phyloP scores from a whole-genome alignment of 1,140 invertebrate genomes.

The Nephila pilipes region DNA sequence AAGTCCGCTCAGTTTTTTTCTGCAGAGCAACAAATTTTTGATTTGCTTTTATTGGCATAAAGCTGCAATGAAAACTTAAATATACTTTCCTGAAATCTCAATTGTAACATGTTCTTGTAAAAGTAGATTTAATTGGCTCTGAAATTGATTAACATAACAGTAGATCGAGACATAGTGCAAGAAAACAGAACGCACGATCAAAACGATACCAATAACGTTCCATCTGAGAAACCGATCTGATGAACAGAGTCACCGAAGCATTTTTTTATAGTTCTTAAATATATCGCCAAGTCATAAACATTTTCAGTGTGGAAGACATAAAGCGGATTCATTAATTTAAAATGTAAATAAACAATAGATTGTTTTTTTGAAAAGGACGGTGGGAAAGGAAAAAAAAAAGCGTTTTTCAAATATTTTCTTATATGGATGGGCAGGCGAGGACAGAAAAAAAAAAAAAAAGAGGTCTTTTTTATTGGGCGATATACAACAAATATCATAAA shows the following conservation, averaged over 20 bases:
- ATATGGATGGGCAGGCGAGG: too few relatives aligned
- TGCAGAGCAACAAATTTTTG: too few relatives aligned
- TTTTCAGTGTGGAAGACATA: not conserved
- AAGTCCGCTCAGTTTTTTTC: too few relatives aligned
- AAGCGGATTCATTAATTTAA: not conserved
- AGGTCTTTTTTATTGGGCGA: not conserved
- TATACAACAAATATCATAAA: conserved; percentile 19
- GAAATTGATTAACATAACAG: too few relatives aligned
- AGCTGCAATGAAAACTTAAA: too few relatives aligned
- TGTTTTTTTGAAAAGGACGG: not conserved
- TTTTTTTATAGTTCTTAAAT: not conserved
- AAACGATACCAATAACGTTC: not conserved
- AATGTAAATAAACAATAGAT: not conserved
- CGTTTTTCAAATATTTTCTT: not conserved
- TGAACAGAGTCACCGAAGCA: not conserved
- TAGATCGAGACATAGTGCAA: too few relatives aligned
- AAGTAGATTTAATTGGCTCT: too few relatives aligned
- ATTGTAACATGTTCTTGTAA: too few relatives aligned
- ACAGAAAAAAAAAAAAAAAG: not conserved
- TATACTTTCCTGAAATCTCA: too few relatives aligned
- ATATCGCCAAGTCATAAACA: not conserved
- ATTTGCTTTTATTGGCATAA: too few relatives aligned
- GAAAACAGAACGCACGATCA: not conserved
- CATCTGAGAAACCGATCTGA: not conserved
- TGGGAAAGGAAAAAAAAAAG: not conserved